Evolutionary conservation across 2,797 vertebrate species (phyloP), one percentile per base, ranked within the genome.

Genomic region (Gastrophryne carolinensis): DNA sequence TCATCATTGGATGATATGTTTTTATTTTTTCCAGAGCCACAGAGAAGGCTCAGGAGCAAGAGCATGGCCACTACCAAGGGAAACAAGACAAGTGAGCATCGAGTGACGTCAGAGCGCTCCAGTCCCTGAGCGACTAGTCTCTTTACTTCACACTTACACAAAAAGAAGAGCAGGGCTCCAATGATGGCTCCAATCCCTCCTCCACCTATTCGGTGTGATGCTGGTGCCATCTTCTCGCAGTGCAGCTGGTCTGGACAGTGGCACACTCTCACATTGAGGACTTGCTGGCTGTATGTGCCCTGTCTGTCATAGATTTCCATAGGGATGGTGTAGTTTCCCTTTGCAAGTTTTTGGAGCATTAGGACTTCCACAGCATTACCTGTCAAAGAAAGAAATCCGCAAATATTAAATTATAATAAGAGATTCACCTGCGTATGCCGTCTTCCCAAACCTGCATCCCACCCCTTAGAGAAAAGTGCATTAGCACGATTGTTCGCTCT

Each of bases 281-380:
- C 83, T 10, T 91, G 83, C 12, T 34, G 44, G 11, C 24, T 75
- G 1, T 3, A 21, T 10, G 73, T 0, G 9, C 88, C 89, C 83
- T 94, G 93, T 4, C 85, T 87, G 75, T 96, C 95, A 50, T 80
- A 64, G 50, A 95, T 89, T 30, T 68, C 5, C 52, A 97, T 17
- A 0, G 90, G 91, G 63, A 96, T 82, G 0, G 76, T 79, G 79
- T 94, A 93, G 66, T 85, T 89, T 2, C 89, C 92, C 3, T 72
- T 86, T 0, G 84, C 68, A 57, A 96, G 89, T 8, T 12, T 61
- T 73, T 66, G 83, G 57, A 62, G 10, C 79, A 84, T 88, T 2
- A 88, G 1, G 11, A 97, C 86, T 19, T 88, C 87, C 3, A 50
- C 84, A 44, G 85, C 87, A 0, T 57, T 0, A 29, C 90, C 95